Evolutionary conservation across 2,888 invertebrate species (phyloP).

Genomic region (Oscheius sp.): DNA sequence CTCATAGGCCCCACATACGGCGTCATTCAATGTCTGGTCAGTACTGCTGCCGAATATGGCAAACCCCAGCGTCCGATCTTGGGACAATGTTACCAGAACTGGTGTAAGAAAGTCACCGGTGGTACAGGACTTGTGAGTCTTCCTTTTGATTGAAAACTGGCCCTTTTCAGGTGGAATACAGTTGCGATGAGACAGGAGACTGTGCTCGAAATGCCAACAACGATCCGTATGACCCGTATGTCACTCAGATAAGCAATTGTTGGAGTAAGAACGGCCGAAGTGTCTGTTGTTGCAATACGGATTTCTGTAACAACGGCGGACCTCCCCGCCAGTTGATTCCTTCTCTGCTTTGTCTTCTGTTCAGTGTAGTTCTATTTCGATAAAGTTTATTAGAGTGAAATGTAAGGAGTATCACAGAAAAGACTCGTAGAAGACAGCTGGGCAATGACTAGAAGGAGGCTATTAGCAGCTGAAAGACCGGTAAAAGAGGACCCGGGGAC

Average conservation of each 20-base stretch:
- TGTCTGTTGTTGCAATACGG: conserved; percentile 12
- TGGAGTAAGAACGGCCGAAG: conserved; percentile 5
- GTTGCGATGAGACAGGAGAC: conserved; percentile 22
- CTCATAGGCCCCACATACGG: background rate
- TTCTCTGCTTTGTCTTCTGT: background rate
- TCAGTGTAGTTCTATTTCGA: background rate
- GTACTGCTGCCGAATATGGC: background rate
- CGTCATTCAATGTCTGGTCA: conserved; percentile 14
- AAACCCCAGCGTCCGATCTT: background rate
- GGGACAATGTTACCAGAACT: conserved; percentile 23
- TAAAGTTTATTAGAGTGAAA: conserved; percentile 1
- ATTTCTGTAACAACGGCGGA: conserved; percentile 8
- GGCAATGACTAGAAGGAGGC: conserved; percentile 9
- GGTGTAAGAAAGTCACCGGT: conserved; percentile 24
- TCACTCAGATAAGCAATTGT: conserved; percentile 10
- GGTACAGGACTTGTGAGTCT: conserved; percentile 11
- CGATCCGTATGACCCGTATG: conserved; percentile 28
- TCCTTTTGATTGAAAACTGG: too few species aligned
- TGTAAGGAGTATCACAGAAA: conserved; percentile 13
- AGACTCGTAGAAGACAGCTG: conserved; percentile 19
- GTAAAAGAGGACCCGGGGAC: background rate
- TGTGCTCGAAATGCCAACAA: conserved; percentile 15
- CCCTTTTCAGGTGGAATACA: conserved; percentile 15
- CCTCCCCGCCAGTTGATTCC: background rate
- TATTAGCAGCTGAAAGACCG: conserved; percentile 16